Evolutionary conservation across 2,888 invertebrate genomes (phyloP).

Genomic region (Drosophila fulvimacula): DNA sequence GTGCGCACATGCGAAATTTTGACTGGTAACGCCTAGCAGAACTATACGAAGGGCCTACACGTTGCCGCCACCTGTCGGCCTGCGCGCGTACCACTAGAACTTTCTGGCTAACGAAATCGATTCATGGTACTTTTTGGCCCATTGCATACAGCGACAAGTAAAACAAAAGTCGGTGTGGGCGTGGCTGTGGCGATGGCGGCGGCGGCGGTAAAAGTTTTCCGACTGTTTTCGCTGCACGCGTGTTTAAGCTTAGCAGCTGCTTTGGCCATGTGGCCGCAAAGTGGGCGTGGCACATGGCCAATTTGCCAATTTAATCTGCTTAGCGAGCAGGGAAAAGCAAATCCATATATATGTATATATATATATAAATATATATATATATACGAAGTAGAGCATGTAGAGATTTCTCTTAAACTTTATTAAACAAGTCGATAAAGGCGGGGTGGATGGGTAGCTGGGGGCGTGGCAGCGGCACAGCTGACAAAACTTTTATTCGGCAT

Average conservation of each 20-base stretch:
- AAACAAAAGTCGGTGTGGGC: conserved; percentile 49
- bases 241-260: conserved; percentile 63
- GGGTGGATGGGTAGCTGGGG: background rate
- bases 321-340: conserved; percentile 25
- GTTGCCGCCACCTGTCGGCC: background rate
- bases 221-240: conserved; percentile 58
- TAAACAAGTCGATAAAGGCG: conserved; percentile 36
- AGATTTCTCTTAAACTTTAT: conserved; percentile 50
- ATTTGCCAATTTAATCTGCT: conserved; percentile 71
- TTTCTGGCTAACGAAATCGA: conserved; percentile 52
- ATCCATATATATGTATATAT: background rate
- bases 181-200: conserved; percentile 28
- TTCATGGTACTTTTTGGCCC: conserved; percentile 41
- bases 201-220: conserved; percentile 49
- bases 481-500: conserved; percentile 59
- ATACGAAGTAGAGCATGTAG: conserved; percentile 7
- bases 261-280: conserved; percentile 37
- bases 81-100: background rate
- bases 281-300: conserved; percentile 55
- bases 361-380: background rate
- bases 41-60: conserved; percentile 4
- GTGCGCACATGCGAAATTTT: conserved; percentile 71
- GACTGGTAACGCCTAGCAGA: conserved; percentile 62
- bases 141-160: conserved; percentile 37
- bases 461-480: conserved; percentile 57